Evolutionary conservation across 2,113 vertebrate genomes (phyloP), one percentile per base, ranked within the genome.

Genomic region (Lophotis ruficrista): DNA sequence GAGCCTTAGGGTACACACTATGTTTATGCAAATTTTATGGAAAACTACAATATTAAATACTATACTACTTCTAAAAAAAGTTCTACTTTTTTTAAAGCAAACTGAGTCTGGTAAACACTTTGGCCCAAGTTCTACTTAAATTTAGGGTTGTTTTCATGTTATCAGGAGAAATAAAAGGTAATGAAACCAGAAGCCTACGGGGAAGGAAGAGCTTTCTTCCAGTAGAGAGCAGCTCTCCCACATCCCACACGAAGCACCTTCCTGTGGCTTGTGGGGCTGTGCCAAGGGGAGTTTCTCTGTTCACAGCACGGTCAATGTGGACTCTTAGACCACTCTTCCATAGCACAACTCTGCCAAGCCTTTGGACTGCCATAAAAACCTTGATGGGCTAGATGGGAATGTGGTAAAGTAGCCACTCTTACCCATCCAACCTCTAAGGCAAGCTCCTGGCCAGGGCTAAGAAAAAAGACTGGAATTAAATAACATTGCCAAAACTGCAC

Each of bases 211-310:
- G 5, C 0, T 15, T 18, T 76, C 88, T 65, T 22, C 11, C 68
- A 38, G 61, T 13, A 17, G 28, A 31, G 8, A 31, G 7, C 9
- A 31, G 14, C 4, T 56, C 5, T 57, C 9, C 15, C 18, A 7
- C 3, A 2, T 47, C 23, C 54, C 17, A 25, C 0, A 3, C 5
- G 13, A 60, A 12, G 6, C 0, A 0, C 12, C 8, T 31, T 14
- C 25, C 7, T 0, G 2, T 19, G 66, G 57, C 31, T 16, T 19
- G 19, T 0, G 1, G 18, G 12, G 7, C 20, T 24, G n/a, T 47
- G 76, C 61, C 70, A 41, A 76, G 24, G n/a, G 27, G 5, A 5
- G 21, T 57, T 78, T 72, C 61, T 57, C 62, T 60, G 28, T 24
- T 68, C 58, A 12, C 31, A 64, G 9, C 14, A 9, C 0, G 28